Evolutionary conservation across 64 coral and sea anemone species (phyloP).

Genomic region (Cladopsammia gracilis): DNA sequence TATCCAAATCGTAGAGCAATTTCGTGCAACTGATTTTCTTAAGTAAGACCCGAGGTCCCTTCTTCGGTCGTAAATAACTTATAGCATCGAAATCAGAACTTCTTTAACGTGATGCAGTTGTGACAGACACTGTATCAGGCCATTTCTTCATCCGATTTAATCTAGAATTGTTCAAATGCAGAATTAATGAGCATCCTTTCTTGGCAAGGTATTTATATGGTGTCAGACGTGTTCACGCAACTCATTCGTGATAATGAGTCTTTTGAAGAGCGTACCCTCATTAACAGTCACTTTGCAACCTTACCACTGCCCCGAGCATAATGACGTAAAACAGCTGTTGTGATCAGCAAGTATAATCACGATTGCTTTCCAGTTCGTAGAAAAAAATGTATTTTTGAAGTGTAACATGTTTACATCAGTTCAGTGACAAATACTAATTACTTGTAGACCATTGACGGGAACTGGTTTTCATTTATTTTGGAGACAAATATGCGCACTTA

Average conservation of each 20-base stretch:
- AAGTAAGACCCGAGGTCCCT: background rate
- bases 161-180: background rate
- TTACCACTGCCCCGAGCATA: background rate
- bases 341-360: background rate
- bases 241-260: background rate
- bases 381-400: background rate
- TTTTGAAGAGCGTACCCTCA: background rate
- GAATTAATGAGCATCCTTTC: background rate
- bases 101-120: background rate
- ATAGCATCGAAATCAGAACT: background rate
- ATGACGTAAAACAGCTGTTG: slow-evolving; percentile 4
- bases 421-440: background rate
- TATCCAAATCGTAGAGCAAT: background rate
- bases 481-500: too few species aligned
- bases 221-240: background rate
- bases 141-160: background rate
- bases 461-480: too few species aligned
- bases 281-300: slow-evolving; percentile 8
- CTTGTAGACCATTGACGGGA: too few species aligned
- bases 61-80: background rate
- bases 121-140: background rate
- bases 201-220: background rate
- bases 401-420: background rate
- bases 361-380: background rate
- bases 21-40: background rate